Evolutionary conservation across 2,888 invertebrate genomes (phyloP), one percentile per base, ranked within the genome.

Genomic region (Phyllotreta striolata): DNA sequence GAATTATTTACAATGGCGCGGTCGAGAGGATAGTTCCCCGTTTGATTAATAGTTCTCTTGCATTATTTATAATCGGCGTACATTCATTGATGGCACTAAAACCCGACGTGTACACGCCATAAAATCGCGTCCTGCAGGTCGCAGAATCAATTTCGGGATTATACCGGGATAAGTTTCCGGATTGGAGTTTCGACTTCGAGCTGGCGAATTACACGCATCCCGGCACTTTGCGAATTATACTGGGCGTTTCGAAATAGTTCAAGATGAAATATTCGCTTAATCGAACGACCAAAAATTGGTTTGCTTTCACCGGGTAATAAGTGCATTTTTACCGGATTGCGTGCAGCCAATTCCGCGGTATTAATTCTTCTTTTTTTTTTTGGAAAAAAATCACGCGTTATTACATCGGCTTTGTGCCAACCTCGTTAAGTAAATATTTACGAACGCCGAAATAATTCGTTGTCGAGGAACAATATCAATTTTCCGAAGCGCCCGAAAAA

Each of bases 381-480:
- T 52, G 38, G 37, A 37, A 14, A 37, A 52, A 52, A 14, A 51
- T 37, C 4, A 10, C 52, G 38, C 35, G 41, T 55, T 55, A 61
- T 40, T 61, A 39, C 55, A 55, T 14, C 49, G 49, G 39, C 43
- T 55, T 62, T 49, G 55, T 40, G 13, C 44, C 35, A 43, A 35
- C 40, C 8, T 51, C 13, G 47, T 52, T 59, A 40, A 49, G 58
- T 61, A 62, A 62, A 57, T 54, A 52, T 63, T 52, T 57, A 60
- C 55, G 51, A 43, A 47, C 56, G 43, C 46, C 38, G 57, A 58
- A 64, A 67, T 69, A 69, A 69, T 66, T 71, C 63, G 64, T 66
- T 64, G 66, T 66, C 55, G 57, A 61, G 63, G 54, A 70, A 67
- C 71, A 70, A 70, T 72, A 71, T 72, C 71, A 72, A 72, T 72